Evolutionary conservation across 1,140 invertebrate genomes (phyloP).

Genomic region (Scaptomyza montana): DNA sequence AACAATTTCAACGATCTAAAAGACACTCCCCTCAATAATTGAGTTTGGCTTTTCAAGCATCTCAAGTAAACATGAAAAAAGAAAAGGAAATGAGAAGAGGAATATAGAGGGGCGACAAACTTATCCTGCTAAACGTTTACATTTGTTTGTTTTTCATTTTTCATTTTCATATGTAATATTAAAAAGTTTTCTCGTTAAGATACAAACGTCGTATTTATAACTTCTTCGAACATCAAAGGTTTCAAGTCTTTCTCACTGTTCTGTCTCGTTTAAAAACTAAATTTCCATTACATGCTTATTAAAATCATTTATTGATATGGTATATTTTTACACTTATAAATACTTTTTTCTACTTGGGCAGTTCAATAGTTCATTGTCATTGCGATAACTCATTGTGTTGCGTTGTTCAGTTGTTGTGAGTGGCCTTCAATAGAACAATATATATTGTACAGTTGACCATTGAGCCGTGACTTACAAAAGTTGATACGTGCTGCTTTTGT

Average conservation of each 20-base stretch:
- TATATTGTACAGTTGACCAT: constrained; percentile 29
- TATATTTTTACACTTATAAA: not conserved
- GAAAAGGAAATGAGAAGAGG: not conserved
- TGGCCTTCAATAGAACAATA: constrained; percentile 59
- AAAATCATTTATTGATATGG: no score
- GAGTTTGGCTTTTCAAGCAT: constrained; percentile 4
- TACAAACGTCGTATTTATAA: no score
- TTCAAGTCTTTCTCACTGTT: no score
- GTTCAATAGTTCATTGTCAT: constrained; percentile 54
- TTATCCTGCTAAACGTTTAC: not conserved
- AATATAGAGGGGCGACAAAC: not conserved
- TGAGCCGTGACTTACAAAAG: constrained; percentile 46
- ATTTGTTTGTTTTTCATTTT: not conserved
- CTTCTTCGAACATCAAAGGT: no score
- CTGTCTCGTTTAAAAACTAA: no score
- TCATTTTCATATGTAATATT: no score
- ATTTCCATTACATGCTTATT: no score
- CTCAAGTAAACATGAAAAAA: constrained; percentile 1
- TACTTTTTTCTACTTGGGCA: not conserved
- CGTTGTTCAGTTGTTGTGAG: not conserved
- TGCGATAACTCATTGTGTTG: constrained; percentile 38
- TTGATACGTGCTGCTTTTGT: constrained; percentile 26
- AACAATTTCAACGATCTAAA: constrained; percentile 26
- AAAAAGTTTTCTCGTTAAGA: no score
- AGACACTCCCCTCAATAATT: constrained; percentile 21